phyloP scores from a whole-genome alignment of 2,797 vertebrate genomes.

The Lagorchestes hirsutus region DNA sequence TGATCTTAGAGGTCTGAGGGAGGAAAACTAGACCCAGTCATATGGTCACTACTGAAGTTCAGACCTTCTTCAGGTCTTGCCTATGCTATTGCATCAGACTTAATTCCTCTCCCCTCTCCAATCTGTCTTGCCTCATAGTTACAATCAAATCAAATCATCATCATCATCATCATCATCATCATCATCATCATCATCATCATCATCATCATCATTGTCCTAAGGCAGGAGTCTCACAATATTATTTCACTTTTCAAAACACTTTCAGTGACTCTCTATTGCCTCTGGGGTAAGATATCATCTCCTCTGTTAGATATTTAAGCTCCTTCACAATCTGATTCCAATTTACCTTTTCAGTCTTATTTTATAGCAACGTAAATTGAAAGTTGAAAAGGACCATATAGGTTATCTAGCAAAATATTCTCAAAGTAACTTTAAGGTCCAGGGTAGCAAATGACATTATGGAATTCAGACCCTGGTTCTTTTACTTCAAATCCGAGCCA shows the following conservation, averaged over 20 bases:
- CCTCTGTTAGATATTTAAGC: neutral
- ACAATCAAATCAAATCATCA: too few relatives aligned
- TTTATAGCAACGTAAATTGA: neutral
- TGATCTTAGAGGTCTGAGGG: neutral
- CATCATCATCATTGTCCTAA: neutral
- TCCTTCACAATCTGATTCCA: neutral
- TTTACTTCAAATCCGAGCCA: neutral
- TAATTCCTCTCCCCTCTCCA: neutral
- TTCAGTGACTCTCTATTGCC: neutral
- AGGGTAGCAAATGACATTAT: neutral
- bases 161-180: too few relatives aligned
- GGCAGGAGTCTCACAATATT: neutral
- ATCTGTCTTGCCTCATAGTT: neutral
- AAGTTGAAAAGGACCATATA: neutral
- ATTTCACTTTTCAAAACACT: neutral
- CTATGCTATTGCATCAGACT: neutral
- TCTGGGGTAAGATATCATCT: neutral
- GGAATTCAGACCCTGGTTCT: neutral
- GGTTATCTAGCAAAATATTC: neutral
- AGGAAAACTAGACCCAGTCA: neutral
- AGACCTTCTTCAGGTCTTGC: neutral
- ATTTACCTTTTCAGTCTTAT: neutral
- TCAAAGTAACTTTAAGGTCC: neutral
- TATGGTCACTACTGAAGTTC: neutral
- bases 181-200: too few relatives aligned